These are phyloP conservation scores for Malurus splendens DNA, from an alignment of 2,797 vertebrate species.

Conservation along the genomic window DNA sequence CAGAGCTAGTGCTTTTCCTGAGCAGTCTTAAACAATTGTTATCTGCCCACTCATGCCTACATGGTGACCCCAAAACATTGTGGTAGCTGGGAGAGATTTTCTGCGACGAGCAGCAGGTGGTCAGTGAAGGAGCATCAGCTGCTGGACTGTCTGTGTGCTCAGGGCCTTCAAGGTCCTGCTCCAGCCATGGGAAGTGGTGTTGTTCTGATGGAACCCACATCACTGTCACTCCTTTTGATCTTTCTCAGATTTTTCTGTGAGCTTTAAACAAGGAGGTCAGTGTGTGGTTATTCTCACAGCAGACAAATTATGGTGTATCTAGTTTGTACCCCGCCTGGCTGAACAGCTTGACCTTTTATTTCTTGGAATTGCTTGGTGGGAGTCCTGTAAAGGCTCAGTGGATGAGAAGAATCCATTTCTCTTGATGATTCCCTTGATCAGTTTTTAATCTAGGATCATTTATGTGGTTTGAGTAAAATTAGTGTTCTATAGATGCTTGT, in stretches of 20 bases:
- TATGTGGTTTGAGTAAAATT: fast-evolving
- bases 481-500: background rate
- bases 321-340: background rate
- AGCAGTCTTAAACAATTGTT: background rate
- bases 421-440: background rate
- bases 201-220: background rate
- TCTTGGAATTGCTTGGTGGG: background rate
- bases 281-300: background rate
- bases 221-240: background rate
- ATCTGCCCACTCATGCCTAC: background rate
- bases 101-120: background rate
- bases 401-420: background rate
- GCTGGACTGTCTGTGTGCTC: background rate
- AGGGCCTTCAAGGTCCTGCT: fast-evolving
- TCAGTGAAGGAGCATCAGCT: background rate
- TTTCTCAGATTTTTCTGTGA: background rate
- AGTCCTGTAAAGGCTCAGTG: background rate
- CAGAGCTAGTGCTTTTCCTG: background rate
- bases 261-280: background rate
- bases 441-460: background rate
- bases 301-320: background rate
- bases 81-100: background rate
- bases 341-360: background rate
- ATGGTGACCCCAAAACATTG: background rate
- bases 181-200: background rate